phyloP scores from a whole-genome alignment of 2,888 invertebrate species.

The Cataglyphis altisquamis region DNA sequence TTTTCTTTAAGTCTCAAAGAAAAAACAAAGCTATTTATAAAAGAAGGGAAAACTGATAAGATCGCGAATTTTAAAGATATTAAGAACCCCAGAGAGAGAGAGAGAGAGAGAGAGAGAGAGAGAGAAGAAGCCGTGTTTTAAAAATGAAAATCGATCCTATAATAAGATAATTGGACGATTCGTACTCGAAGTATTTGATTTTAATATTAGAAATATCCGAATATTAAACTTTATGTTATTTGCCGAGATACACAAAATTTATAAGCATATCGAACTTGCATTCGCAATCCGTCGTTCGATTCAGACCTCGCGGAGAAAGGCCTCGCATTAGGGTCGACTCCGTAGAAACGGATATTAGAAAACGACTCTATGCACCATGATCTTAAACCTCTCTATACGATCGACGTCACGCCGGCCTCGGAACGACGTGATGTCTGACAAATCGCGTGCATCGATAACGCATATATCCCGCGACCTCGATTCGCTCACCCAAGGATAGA shows the following conservation, averaged over 20 bases:
- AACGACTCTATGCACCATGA: conserved; percentile 29
- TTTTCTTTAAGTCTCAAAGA: not conserved
- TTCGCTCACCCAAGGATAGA: conserved; percentile 68
- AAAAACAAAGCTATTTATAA: conserved; percentile 5
- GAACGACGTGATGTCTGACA: conserved; percentile 19
- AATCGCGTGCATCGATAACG: conserved; percentile 59
- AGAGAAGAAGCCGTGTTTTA: not conserved
- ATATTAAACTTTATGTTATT: not conserved
- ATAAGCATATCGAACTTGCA: not conserved
- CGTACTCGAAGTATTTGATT: not conserved
- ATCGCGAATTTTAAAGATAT: not conserved
- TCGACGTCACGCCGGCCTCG: conserved; percentile 38
- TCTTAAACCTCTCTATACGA: conserved; percentile 33
- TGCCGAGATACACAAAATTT: not conserved
- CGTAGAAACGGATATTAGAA: conserved; percentile 67
- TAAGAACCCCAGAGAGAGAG: not conserved
- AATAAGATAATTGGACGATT: not conserved
- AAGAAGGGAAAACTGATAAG: not conserved
- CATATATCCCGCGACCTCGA: conserved; percentile 61
- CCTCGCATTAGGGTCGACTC: conserved; percentile 57
- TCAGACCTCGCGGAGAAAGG: conserved; percentile 52
- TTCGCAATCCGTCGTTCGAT: not conserved
- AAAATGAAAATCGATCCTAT: not conserved
- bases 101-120: not conserved
- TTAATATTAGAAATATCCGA: not conserved